Evolutionary conservation across 2,797 vertebrate genomes (phyloP), one percentile per base, ranked within the genome.

Genomic region (Pagetopsis macropterus): DNA sequence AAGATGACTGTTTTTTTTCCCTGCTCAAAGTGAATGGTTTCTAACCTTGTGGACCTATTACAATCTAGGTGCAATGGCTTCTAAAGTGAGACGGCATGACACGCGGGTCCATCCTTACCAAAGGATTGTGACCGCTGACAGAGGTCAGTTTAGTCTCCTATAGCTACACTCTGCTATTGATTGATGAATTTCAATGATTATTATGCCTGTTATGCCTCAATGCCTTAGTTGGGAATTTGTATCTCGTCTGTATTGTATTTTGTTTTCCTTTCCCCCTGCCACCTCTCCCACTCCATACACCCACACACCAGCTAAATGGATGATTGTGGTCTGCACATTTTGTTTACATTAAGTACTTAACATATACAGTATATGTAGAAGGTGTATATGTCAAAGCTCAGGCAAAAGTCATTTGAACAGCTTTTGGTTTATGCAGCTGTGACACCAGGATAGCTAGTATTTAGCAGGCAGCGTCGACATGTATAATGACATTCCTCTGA

Each of bases 71-170:
- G 98, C 98, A 97, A 98, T 99, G 98, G 98, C 98, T 96, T 96
- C 97, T 98, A 99, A 99, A 99, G 97, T 99, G 96, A 97, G 98
- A 96, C 97, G 98, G 95, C 98, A 99, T 97, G 98, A 99, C 96
- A 96, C 98, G 94, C 97, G 98, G 94, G 97, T 99, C 96, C 98
- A 99, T 99, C 98, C 98, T 99, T 99, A 99, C 97, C 98, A 99
- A 99, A 99, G 98, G 98, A 97, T 99, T 98, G 98, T 99, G 97
- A 99, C 98, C 96, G 94, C 97, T 97, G 98, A 99, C 97, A 96
- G 98, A 99, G 98, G 98, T 99, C 97, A 99, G 98, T 99, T 96
- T 98, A 98, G 96, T 96, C 95, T 94, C 95, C 79, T 88, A 91
- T 6, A 27, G 90, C 85, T 88, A 91, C 89, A 89, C 81, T 91